Conservation (phyloP, 2,113 vertebrate species). For the Elachura formosa region DNA sequence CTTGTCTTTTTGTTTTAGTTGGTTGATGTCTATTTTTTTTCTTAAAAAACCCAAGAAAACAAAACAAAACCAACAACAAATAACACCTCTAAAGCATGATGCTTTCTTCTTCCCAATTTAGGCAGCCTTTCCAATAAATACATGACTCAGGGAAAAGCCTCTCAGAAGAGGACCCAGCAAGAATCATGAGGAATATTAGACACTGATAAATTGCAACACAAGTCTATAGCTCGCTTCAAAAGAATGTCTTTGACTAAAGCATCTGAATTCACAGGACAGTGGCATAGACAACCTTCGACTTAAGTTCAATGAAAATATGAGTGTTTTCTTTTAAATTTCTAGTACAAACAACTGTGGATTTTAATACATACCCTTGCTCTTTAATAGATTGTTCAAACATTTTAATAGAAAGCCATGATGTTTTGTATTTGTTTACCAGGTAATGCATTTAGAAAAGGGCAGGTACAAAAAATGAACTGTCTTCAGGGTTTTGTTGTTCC, state of each 20-base stretch:
- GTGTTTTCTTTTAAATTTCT: slow-evolving; percentile 58
- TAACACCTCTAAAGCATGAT: neutral
- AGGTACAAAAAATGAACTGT: slow-evolving; percentile 44
- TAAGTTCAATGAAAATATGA: slow-evolving; percentile 43
- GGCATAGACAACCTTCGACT: slow-evolving; percentile 56
- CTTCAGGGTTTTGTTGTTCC: slow-evolving; percentile 52
- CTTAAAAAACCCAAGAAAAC: too few species aligned
- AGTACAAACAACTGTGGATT: slow-evolving; percentile 43
- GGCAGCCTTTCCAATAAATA: slow-evolving; percentile 85
- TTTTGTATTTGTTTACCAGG: slow-evolving; percentile 63
- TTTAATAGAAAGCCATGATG: slow-evolving; percentile 67
- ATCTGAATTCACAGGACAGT: slow-evolving; percentile 64
- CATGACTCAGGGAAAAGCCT: slow-evolving; percentile 81
- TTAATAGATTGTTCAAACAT: slow-evolving; percentile 54
- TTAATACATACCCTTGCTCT: slow-evolving; percentile 44
- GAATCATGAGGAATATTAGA: slow-evolving; percentile 74
- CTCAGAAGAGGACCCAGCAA: slow-evolving; percentile 81
- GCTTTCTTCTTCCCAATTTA: slow-evolving; percentile 60
- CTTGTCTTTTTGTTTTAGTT: neutral
- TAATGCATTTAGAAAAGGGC: slow-evolving; percentile 50
- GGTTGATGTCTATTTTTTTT: neutral
- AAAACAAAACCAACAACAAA: neutral
- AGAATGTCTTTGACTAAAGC: slow-evolving; percentile 39
- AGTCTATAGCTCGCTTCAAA: slow-evolving; percentile 28
- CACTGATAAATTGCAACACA: slow-evolving; percentile 49